These are phyloP conservation scores for Gambelia wislizenii DNA, from an alignment of 2,797 vertebrate species.

Conservation along the genomic window DNA sequence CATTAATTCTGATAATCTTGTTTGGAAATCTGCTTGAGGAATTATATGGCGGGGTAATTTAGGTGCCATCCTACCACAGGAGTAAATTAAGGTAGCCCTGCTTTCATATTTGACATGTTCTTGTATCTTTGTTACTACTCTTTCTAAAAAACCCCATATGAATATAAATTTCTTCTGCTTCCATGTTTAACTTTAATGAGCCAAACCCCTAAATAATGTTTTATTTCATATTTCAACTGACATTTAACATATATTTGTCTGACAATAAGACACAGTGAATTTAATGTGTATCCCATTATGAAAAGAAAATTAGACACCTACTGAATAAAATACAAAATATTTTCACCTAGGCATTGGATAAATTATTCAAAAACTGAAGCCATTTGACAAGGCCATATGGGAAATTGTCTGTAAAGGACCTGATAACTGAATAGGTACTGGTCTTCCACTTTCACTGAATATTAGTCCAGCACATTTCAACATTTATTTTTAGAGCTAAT, in stretches of 20 bases:
- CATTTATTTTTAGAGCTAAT: not conserved
- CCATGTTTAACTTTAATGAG: constrained; percentile 69
- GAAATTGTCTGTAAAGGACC: constrained; percentile 1
- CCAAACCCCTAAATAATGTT: constrained; percentile 67
- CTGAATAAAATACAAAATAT: constrained; percentile 76
- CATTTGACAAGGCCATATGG: constrained; percentile 61
- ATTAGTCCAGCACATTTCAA: not conserved
- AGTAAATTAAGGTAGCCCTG: not conserved
- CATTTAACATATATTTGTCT: constrained; percentile 77
- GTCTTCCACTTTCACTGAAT: not conserved
- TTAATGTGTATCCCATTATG: constrained; percentile 75
- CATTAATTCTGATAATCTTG: not conserved
- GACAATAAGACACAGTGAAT: constrained; percentile 73
- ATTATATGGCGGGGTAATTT: not conserved
- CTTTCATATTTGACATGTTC: constrained; percentile 19
- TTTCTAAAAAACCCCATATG: not conserved
- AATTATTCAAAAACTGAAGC: constrained; percentile 69
- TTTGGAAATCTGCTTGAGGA: constrained; percentile 24
- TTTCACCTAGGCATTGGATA: constrained; percentile 71
- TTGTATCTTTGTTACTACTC: constrained; percentile 9
- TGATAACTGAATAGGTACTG: constrained; percentile 37
- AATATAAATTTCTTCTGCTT: constrained; percentile 49
- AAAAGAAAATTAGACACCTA: constrained; percentile 48
- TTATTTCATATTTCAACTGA: constrained; percentile 73
- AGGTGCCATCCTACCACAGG: constrained; percentile 7